These are phyloP conservation scores for Cheilosia soror DNA, from an alignment of 2,888 invertebrate genomes.

Conservation along the genomic window DNA sequence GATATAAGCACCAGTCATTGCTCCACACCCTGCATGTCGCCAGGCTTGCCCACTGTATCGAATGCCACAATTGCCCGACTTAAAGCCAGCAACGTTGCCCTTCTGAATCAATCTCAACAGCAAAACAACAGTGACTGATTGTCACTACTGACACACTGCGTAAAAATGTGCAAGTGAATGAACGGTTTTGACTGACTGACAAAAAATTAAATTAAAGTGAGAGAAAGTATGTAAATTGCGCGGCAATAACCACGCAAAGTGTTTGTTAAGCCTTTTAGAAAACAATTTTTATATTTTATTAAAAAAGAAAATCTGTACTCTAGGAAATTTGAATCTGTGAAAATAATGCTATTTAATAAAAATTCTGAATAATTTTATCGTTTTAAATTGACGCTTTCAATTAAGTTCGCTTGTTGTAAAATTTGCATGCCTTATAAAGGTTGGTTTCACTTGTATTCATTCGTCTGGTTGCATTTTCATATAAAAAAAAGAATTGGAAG, in stretches of 20 bases:
- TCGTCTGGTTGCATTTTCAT: too few species aligned
- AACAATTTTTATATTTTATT: slow-evolving; percentile 59
- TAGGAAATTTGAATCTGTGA: slow-evolving; percentile 73
- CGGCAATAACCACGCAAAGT: slow-evolving; percentile 25
- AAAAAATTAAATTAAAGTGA: slow-evolving; percentile 16
- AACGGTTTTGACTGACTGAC: slow-evolving; percentile 25
- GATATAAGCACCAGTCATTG: slow-evolving; percentile 93
- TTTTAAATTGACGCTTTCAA: slow-evolving; percentile 20
- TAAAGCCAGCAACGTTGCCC: slow-evolving; percentile 87
- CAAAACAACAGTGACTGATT: slow-evolving; percentile 76
- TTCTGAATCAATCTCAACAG: slow-evolving; percentile 85
- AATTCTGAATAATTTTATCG: slow-evolving; percentile 29
- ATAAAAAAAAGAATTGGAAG: too few species aligned
- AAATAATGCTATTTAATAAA: slow-evolving; percentile 58
- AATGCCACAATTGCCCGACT: slow-evolving; percentile 85
- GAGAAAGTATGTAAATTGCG: slow-evolving; percentile 17
- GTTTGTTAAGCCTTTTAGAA: slow-evolving; percentile 62
- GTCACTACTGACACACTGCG: slow-evolving; percentile 63
- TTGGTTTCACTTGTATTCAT: not conserved
- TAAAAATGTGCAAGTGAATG: slow-evolving; percentile 63
- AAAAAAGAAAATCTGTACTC: slow-evolving; percentile 57
- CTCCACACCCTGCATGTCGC: slow-evolving; percentile 90
- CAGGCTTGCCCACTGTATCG: slow-evolving; percentile 86
- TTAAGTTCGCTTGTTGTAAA: not conserved
- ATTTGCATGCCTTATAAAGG: not conserved